Percentiles rank a stretch among this genome's conserved stretches.
These are phyloP conservation scores for Gavialis gangeticus DNA, from an alignment of 2,113 vertebrate species.

Conservation along the genomic window DNA sequence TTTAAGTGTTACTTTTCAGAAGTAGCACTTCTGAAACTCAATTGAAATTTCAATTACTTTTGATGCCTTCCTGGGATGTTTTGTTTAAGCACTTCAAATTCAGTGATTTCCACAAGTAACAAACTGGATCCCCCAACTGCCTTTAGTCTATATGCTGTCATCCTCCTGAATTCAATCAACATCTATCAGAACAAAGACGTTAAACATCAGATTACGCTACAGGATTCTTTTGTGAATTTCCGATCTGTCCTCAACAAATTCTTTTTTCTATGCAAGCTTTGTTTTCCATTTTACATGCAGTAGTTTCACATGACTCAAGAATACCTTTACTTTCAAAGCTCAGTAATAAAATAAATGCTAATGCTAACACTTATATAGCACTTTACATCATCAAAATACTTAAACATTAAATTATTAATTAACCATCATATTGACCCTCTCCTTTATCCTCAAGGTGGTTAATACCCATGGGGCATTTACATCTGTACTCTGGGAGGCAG, in stretches of 20 bases:
- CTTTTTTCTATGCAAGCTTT: slow-evolving; percentile 51
- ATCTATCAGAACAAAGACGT: slow-evolving; percentile 65
- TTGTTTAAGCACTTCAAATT: slow-evolving; percentile 49
- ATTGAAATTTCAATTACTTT: not conserved
- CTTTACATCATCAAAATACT: not conserved
- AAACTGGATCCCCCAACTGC: slow-evolving; percentile 50
- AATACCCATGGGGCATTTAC: too few relatives aligned
- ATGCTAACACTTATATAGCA: not conserved
- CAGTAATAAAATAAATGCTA: slow-evolving; percentile 32
- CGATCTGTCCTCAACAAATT: slow-evolving; percentile 50
- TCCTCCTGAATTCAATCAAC: slow-evolving; percentile 64
- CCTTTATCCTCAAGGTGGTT: not conserved
- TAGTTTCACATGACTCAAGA: slow-evolving; percentile 39
- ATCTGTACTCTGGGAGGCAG: too few relatives aligned
- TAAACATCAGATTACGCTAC: slow-evolving; percentile 59
- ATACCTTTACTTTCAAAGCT: slow-evolving; percentile 34
- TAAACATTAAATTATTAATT: not conserved
- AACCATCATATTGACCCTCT: not conserved
- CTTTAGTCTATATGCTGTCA: slow-evolving; percentile 60
- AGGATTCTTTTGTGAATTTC: slow-evolving; percentile 46
- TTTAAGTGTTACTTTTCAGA: not conserved
- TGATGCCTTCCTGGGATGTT: slow-evolving; percentile 30
- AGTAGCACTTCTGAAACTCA: not conserved
- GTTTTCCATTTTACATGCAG: slow-evolving; percentile 49
- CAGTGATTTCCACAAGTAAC: slow-evolving; percentile 48